Evolutionary conservation across 1,140 invertebrate species (phyloP).

Genomic region (Micrasema minimum): DNA sequence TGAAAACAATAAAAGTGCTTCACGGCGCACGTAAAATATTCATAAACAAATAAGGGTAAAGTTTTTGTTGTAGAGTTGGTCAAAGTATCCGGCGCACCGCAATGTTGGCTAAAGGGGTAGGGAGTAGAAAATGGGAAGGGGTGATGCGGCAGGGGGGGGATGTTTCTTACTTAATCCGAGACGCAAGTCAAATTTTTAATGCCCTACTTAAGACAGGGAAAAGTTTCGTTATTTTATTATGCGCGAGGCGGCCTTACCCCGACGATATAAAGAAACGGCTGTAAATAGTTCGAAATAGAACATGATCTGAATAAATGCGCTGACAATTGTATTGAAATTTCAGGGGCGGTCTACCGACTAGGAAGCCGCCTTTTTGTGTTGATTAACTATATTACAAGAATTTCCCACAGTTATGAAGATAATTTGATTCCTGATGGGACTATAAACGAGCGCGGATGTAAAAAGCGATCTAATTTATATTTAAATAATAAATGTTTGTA

Average conservation of each 20-base stretch:
- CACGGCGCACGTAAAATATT: conserved; percentile 47
- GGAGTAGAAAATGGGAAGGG: no score
- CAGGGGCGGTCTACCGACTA: not conserved
- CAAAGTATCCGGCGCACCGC: conserved; percentile 19
- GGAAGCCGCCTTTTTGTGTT: not conserved
- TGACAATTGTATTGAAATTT: conserved; percentile 19
- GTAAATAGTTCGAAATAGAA: conserved; percentile 36
- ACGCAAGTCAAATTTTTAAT: conserved; percentile 52
- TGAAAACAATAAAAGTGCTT: conserved; percentile 33
- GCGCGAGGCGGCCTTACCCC: conserved; percentile 13
- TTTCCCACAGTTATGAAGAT: no score
- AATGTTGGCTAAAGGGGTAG: no score
- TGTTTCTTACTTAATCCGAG: conserved; percentile 36
- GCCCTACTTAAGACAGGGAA: conserved; percentile 42
- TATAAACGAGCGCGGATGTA: not conserved
- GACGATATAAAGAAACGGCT: conserved; percentile 17
- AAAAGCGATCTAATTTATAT: not conserved
- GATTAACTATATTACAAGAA: not conserved
- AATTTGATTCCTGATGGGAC: no score
- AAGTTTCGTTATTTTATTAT: conserved; percentile 47
- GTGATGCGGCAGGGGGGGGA: conserved; percentile 5
- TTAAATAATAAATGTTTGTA: no score
- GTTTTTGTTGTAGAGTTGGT: conserved; percentile 45
- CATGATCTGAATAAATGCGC: conserved; percentile 32
- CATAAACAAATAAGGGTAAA: conserved; percentile 52